Evolutionary conservation across 2,888 invertebrate genomes (phyloP), one percentile per base, ranked within the genome.

Genomic region (Vanessa cardui): DNA sequence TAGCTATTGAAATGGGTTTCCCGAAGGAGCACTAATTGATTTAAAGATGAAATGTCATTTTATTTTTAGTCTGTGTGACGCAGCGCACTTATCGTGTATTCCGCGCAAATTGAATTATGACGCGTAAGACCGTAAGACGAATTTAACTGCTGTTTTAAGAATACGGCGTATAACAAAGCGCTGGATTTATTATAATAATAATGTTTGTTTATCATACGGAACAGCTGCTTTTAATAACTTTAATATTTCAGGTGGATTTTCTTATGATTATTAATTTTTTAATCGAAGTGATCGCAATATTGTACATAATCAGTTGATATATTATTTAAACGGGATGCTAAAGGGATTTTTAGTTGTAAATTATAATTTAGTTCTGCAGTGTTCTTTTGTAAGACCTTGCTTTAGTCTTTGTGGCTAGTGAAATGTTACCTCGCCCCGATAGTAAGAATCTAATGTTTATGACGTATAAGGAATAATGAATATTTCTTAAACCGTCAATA

Each of bases 51-150:
- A 47, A 12, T 12, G 9, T 12, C 39, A 39, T 39, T 39, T 39
- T 52, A 52, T 26, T 52, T 52, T 31, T 52, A 52, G 52, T 52
- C 6, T 21, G 26, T 16, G 16, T 52, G 52, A 52, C 52, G 26
- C 52, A 52, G 21, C 8, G 12, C 39, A 39, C 12, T 39, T 39
- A 20, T 20, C 26, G 3, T 15, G 26, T 15, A 6, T 52, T 15
- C 26, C 15, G 52, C 15, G 52, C 52, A 26, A 52, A 12, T 20
- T 20, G 20, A 49, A 39, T 39, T 39, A 39, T 12, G 39, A 39
- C 39, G 39, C 12, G 39, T 39, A 39, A 39, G 39, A 39, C 9
- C 12, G 39, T 39, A 39, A 39, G 39, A 39, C 9, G 39, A 39
- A 39, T 4, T 1, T 39, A 12, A 26, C 26, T 20, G 18, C 18